Conservation (phyloP, 2,797 vertebrate genomes). For the Paedocypris micromegethes region DNA sequence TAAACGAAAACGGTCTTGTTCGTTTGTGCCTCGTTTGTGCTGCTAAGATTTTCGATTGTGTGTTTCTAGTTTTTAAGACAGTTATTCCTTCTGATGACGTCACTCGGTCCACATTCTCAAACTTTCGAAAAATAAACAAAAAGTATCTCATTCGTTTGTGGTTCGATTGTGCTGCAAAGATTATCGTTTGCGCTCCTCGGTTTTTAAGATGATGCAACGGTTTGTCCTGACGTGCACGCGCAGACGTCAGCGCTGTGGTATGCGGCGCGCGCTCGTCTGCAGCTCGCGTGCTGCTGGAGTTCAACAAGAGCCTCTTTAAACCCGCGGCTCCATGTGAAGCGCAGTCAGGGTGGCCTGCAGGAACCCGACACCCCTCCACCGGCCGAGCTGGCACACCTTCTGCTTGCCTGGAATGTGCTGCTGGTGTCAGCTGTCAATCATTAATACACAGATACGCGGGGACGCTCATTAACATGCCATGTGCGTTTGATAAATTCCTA, state of each 20-base stretch:
- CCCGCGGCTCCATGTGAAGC: neutral
- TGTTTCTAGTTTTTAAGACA: too few relatives aligned
- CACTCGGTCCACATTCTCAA: too few relatives aligned
- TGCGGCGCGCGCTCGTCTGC: neutral
- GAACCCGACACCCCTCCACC: constrained; percentile 21
- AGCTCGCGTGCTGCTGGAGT: constrained; percentile 1
- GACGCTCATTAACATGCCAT: neutral
- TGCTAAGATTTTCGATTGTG: too few relatives aligned
- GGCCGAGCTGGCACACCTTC: constrained; percentile 5
- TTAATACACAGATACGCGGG: constrained; percentile 14
- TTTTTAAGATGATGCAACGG: too few relatives aligned
- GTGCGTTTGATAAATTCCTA: neutral
- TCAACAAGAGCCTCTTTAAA: constrained; percentile 9
- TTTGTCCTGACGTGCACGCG: too few relatives aligned
- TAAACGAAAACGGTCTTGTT: too few relatives aligned
- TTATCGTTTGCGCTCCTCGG: too few relatives aligned
- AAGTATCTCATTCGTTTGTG: too few relatives aligned
- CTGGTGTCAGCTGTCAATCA: constrained; percentile 17
- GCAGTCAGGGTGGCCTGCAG: constrained; percentile 25
- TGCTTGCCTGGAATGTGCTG: constrained; percentile 11
- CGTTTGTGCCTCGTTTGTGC: too few relatives aligned
- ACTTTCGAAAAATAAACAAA: too few relatives aligned
- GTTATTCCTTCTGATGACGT: too few relatives aligned
- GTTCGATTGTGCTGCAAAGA: too few relatives aligned
- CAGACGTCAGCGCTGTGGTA: constrained; percentile 4